Evolutionary conservation across 2,113 vertebrate species (phyloP).

Genomic region (Pseudopodoces humilis): DNA sequence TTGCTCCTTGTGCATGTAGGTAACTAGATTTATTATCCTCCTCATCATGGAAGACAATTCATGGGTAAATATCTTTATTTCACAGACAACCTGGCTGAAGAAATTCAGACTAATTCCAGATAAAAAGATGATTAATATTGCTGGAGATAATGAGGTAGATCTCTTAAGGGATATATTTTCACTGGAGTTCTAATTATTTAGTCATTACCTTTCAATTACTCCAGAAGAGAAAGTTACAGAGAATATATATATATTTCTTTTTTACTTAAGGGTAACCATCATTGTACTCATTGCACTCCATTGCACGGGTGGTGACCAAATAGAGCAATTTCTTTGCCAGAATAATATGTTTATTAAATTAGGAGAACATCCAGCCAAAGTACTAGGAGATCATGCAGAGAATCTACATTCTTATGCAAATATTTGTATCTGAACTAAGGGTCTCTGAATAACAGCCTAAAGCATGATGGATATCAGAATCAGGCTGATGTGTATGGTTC

Average conservation of each 20-base stretch:
- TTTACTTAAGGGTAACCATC: neutral
- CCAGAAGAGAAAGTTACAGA: neutral
- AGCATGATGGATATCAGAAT: neutral
- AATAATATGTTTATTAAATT: neutral
- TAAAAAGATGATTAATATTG: neutral
- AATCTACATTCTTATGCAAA: neutral
- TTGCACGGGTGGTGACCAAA: neutral
- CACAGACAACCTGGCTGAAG: neutral
- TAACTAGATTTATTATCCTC: neutral
- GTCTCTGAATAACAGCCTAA: neutral
- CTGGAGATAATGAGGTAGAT: neutral
- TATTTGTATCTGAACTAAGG: neutral
- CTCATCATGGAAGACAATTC: neutral
- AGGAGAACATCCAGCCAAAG: neutral
- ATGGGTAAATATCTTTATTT: neutral
- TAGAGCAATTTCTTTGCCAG: neutral
- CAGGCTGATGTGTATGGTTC: neutral
- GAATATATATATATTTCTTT: neutral
- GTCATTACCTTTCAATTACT: neutral
- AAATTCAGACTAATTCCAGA: neutral
- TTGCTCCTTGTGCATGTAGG: neutral
- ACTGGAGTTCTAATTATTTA: slow-evolving; percentile 4
- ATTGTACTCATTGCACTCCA: neutral
- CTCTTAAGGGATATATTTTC: neutral
- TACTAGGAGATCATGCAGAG: neutral